Percentiles rank a stretch among this genome's conserved stretches.
Evolutionary conservation across 2,888 invertebrate species (phyloP).

Genomic region (Hirtodrosophila histrioides): DNA sequence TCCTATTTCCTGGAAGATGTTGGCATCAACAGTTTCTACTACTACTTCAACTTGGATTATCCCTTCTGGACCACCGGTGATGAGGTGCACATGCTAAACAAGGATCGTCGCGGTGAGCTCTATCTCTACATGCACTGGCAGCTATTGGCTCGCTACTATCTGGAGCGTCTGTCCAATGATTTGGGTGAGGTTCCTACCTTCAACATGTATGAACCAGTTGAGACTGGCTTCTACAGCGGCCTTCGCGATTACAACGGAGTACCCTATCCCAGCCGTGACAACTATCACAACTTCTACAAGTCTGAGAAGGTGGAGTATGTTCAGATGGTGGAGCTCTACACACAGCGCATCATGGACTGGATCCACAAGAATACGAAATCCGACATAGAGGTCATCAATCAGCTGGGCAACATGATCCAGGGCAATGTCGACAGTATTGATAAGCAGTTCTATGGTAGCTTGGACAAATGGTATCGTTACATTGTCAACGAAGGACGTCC

Average conservation of each 20-base stretch:
- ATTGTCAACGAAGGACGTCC: conserved; percentile 85
- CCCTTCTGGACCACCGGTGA: conserved; percentile 89
- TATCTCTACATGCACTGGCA: conserved; percentile 85
- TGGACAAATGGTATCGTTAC: conserved; percentile 85
- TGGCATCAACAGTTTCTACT: conserved; percentile 90
- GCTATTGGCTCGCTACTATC: conserved; percentile 85
- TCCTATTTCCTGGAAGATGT: conserved; percentile 91
- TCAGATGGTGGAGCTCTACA: conserved; percentile 85
- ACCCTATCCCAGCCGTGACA: conserved; percentile 88
- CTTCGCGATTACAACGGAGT: conserved; percentile 88
- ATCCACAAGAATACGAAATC: conserved; percentile 68
- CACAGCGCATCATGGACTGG: conserved; percentile 87
- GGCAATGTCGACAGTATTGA: conserved; percentile 85
- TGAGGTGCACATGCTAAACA: conserved; percentile 77
- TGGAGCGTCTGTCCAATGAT: conserved; percentile 88
- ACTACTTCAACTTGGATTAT: conserved; percentile 88
- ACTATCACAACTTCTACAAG: conserved; percentile 85
- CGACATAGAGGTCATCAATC: conserved; percentile 83
- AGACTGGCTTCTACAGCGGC: conserved; percentile 87
- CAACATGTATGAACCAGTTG: conserved; percentile 86
- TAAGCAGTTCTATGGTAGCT: conserved; percentile 86
- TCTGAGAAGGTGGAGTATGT: conserved; percentile 72
- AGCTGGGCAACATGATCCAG: conserved; percentile 86
- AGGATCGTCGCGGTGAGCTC: conserved; percentile 84
- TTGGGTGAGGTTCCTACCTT: conserved; percentile 88